A percentile compares a stretch with the other conserved stretches of the same genome.
Evolutionary conservation across 2,113 vertebrate species (phyloP).

Genomic region (rat (Rattus norvegicus)): DNA sequence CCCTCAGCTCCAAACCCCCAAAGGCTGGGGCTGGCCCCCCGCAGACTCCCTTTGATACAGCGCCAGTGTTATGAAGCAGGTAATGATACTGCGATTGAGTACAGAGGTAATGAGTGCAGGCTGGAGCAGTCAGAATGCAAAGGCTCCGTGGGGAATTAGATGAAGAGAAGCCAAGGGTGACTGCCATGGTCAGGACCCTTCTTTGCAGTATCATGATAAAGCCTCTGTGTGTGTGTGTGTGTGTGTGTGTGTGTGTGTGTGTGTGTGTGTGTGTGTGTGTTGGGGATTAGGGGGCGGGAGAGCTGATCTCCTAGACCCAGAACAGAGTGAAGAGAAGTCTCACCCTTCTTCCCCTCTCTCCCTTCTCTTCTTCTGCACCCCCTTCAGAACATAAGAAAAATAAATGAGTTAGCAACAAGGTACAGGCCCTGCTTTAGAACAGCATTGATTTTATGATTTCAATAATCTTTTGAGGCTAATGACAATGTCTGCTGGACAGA

Average conservation of each 20-base stretch:
- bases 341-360: background rate
- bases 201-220: background rate
- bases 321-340: background rate
- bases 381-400: slow-evolving; percentile 27
- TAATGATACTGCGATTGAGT: background rate
- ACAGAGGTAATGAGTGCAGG: background rate
- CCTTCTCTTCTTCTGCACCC: background rate
- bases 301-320: background rate
- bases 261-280: too few species aligned
- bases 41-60: slow-evolving; percentile 18
- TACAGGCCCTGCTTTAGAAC: slow-evolving; percentile 15
- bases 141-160: background rate
- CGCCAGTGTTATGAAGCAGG: background rate
- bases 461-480: slow-evolving; percentile 35
- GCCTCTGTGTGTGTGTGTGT: too few species aligned
- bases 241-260: too few species aligned
- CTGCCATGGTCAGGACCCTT: background rate
- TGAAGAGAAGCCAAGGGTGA: background rate
- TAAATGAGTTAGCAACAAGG: background rate
- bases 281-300: too few species aligned
- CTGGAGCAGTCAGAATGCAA: background rate
- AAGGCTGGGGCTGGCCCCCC: background rate
- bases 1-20: too few species aligned
- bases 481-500: slow-evolving; percentile 20
- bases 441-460: slow-evolving; percentile 60